Base-by-base conservation (phyloP, 2,113 vertebrate genomes). In the Sterrhoptilus dennistouni region DNA sequence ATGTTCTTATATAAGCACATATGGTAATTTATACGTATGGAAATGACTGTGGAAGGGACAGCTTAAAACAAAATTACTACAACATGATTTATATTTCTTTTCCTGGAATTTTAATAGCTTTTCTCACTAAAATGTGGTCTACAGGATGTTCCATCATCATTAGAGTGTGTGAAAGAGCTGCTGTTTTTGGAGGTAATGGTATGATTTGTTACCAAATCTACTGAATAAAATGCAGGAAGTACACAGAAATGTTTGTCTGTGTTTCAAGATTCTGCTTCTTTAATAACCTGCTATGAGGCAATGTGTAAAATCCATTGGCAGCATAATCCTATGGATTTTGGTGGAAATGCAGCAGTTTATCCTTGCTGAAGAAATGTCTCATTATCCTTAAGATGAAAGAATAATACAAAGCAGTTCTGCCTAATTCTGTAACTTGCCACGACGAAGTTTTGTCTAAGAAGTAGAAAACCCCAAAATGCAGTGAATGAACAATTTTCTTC, bases 181-280 rank as follows among this genome's bases (percentile, higher is more conserved):
- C 84, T 42, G 22, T 7, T 92, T 93, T 93, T 56, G 53, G 52
- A 89, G 78, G 33, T 24, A 82, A 64, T 74, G 35, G 64, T n/a
- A 50, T 93, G 96, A 82, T 95, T 95, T 97, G 92, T 94, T 96
- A 85, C 71, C 90, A 89, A 86, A 77, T 20, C 49, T 89, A 11
- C 52, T 21, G 24, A 86, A 84, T 29, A 14, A 33, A 92, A 8
- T 86, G 78, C 57, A 81, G 83, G 83, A 86, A 66, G 83, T 60
- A 57, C 50, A 69, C 59, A 79, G 29, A 85, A 86, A 93, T 75
- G 31, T 64, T 40, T 83, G 72, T 72, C 35, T 63, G n/a, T 57
- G 20, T 88, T 94, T 76, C 40, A 49, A 57, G 61, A 59, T 45
- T 25, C 35, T 64, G 8, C 8, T 82, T 68, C 79, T 79, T 65